Evolutionary conservation across 2,797 vertebrate genomes (phyloP).

Genomic region (Allobates femoralis): DNA sequence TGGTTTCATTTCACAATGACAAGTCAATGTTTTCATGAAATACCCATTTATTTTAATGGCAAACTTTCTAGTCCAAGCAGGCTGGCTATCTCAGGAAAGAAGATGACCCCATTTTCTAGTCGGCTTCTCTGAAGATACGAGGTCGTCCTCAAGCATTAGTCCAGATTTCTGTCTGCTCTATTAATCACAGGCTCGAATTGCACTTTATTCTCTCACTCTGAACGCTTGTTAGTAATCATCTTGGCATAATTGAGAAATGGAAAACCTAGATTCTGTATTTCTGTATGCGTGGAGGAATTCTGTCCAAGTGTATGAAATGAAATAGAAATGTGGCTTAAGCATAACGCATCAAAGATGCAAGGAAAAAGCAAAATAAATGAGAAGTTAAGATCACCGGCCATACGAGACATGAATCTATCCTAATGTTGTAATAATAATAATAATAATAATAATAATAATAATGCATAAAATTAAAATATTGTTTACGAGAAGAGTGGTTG

Average conservation of each 20-base stretch:
- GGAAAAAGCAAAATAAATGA: neutral
- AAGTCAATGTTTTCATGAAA: neutral
- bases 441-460: too few species aligned
- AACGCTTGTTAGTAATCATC: constrained; percentile 35
- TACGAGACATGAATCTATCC: neutral
- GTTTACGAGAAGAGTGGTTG: too few species aligned
- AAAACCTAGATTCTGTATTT: constrained; percentile 6
- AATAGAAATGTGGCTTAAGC: neutral
- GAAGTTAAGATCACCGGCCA: neutral
- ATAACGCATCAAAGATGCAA: neutral
- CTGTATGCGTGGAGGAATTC: constrained; percentile 22
- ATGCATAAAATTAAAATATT: too few species aligned
- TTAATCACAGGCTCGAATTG: constrained; percentile 30
- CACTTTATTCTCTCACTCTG: constrained; percentile 30
- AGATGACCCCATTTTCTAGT: constrained; percentile 17
- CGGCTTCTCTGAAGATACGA: neutral
- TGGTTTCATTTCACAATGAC: neutral
- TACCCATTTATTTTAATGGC: neutral
- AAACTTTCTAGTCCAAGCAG: neutral
- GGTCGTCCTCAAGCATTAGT: constrained; percentile 28
- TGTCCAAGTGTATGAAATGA: constrained; percentile 3
- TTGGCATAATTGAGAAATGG: constrained; percentile 18
- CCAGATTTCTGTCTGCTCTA: constrained; percentile 37
- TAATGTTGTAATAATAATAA: too few species aligned
- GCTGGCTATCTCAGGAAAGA: constrained; percentile 23